A percentile compares a stretch with the other conserved stretches of the same genome.
These are phyloP conservation scores for Parnassius orleans DNA, from an alignment of 2,888 invertebrate genomes.

Conservation along the genomic window DNA sequence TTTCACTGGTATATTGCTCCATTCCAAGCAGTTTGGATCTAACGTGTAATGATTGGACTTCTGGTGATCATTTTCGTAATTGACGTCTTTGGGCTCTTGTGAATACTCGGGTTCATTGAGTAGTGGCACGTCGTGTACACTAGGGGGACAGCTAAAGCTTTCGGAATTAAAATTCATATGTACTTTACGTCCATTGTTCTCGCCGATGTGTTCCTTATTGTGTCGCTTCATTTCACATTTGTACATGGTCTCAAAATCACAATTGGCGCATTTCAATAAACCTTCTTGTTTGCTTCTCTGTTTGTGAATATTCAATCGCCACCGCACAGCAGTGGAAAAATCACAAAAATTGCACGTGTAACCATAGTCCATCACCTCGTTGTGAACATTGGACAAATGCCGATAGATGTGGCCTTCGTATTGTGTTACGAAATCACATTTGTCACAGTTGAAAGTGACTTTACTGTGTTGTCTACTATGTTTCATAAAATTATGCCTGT, in stretches of 20 bases:
- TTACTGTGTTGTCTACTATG: conserved; percentile 38
- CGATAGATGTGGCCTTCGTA: conserved; percentile 58
- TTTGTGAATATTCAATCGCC: conserved; percentile 57
- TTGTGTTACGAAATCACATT: conserved; percentile 55
- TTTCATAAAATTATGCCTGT: conserved; percentile 39
- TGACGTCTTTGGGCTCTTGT: background rate
- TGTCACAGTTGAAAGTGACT: conserved; percentile 47
- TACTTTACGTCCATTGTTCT: conserved; percentile 28
- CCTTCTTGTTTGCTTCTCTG: conserved; percentile 46
- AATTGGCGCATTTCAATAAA: conserved; percentile 45
- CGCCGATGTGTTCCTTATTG: conserved; percentile 40
- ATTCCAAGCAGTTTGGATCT: conserved; percentile 50
- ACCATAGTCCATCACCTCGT: conserved; percentile 50
- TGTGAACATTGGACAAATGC: conserved; percentile 59
- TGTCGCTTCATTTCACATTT: conserved; percentile 57
- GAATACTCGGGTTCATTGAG: background rate
- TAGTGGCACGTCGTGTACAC: background rate
- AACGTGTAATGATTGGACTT: conserved; percentile 44
- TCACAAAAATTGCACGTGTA: conserved; percentile 54
- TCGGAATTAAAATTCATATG: background rate
- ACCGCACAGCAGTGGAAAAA: conserved; percentile 52
- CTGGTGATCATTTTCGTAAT: conserved; percentile 21
- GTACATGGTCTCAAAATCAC: conserved; percentile 50
- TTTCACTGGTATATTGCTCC: conserved; percentile 54
- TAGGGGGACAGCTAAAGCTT: background rate